A percentile compares a stretch with the other conserved stretches of the same genome.
These are phyloP conservation scores for Lota lota DNA, from an alignment of 2,113 vertebrate genomes.

Conservation along the genomic window DNA sequence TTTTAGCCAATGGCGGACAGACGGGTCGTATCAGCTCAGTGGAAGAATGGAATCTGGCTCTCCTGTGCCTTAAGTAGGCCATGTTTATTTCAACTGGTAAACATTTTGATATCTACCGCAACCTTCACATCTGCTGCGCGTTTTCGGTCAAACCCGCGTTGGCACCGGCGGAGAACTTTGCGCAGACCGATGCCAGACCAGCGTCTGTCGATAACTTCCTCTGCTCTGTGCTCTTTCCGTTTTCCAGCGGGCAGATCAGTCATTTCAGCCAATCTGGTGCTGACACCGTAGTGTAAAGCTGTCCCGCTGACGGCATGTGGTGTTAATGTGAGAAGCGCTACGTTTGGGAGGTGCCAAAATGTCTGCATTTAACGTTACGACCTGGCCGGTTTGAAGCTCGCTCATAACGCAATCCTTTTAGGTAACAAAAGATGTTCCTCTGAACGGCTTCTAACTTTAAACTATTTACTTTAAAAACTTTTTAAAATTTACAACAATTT, in stretches of 20 bases:
- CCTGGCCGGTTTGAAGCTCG: background rate
- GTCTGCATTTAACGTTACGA: constrained; percentile 33
- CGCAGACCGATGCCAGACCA: constrained; percentile 33
- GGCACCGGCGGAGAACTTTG: constrained; percentile 57
- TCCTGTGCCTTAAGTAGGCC: constrained; percentile 68
- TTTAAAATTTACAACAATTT: too few species aligned
- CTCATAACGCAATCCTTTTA: too few species aligned
- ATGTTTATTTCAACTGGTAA: constrained; percentile 76
- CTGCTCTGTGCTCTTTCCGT: constrained; percentile 32
- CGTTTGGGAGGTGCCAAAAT: constrained; percentile 34
- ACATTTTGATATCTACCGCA: constrained; percentile 80
- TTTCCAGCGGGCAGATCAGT: constrained; percentile 40
- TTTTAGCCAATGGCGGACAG: constrained; percentile 74
- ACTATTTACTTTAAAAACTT: too few species aligned
- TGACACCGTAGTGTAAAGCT: constrained; percentile 57
- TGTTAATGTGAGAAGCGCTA: constrained; percentile 51
- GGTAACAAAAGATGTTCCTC: too few species aligned
- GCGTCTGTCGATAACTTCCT: constrained; percentile 62
- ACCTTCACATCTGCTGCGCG: constrained; percentile 75
- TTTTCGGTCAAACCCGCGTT: constrained; percentile 69
- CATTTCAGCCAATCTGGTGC: constrained; percentile 37
- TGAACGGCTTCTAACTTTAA: too few species aligned
- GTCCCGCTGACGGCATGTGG: constrained; percentile 47
- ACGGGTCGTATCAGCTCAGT: constrained; percentile 66
- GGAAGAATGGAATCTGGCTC: constrained; percentile 70